Percentiles rank a stretch among this genome's conserved stretches.
phyloP scores from a whole-genome alignment of 2,113 vertebrate species.

The Tursiops truncatus region DNA sequence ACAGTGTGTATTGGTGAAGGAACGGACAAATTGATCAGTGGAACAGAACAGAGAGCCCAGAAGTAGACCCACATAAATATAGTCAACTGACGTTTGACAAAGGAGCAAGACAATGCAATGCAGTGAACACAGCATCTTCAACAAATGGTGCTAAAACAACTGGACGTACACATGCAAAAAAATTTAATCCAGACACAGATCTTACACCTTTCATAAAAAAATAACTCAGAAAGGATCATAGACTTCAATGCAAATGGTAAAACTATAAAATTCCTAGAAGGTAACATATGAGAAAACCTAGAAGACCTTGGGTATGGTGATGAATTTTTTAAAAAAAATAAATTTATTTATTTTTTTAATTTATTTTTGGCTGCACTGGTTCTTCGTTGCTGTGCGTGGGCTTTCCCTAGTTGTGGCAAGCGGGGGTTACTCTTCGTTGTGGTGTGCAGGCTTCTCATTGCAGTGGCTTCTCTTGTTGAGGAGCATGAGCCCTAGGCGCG shows the following conservation, averaged over 20 bases:
- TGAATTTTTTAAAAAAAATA: too few relatives aligned
- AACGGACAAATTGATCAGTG: not conserved
- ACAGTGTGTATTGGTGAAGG: too few relatives aligned
- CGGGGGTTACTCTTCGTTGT: too few relatives aligned
- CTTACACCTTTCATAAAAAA: not conserved
- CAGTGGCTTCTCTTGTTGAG: too few relatives aligned
- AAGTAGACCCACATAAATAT: not conserved
- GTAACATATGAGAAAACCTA: not conserved
- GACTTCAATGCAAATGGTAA: not conserved
- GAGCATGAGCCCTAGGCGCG: fast-evolving
- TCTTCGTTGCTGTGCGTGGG: fast-evolving
- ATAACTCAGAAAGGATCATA: not conserved
- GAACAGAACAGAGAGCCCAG: not conserved
- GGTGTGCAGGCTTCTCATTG: too few relatives aligned
- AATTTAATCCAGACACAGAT: not conserved
- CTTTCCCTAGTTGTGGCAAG: too few relatives aligned
- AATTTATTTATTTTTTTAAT: too few relatives aligned
- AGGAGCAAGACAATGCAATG: not conserved
- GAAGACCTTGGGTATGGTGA: not conserved
- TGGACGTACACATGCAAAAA: not conserved
- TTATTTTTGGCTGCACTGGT: too few relatives aligned
- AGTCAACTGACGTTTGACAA: not conserved
- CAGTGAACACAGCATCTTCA: not conserved
- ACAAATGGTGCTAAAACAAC: not conserved
- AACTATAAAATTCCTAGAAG: not conserved